phyloP scores from a whole-genome alignment of 2,797 vertebrate genomes.

The Enteromius mattozi region DNA sequence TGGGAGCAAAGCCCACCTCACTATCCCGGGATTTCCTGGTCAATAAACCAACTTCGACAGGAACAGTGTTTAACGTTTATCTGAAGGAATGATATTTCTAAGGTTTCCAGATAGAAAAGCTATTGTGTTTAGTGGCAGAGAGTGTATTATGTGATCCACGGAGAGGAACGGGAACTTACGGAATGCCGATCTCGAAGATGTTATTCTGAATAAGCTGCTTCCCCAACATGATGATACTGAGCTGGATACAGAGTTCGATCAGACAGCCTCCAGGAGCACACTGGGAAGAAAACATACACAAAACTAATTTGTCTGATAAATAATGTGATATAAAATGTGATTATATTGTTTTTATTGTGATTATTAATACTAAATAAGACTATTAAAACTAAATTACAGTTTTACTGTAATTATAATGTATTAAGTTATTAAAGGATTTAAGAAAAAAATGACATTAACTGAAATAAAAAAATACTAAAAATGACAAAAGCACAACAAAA shows the following conservation, averaged over 20 bases:
- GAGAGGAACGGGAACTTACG: constrained; percentile 80
- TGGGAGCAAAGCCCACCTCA: background rate
- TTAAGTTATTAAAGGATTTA: background rate
- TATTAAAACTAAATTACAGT: background rate
- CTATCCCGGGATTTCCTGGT: constrained; percentile 22
- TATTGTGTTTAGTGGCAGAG: background rate
- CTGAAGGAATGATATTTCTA: background rate
- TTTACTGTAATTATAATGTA: background rate
- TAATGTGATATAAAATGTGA: background rate
- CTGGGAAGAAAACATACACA: constrained; percentile 67
- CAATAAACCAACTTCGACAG: background rate
- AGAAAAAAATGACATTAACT: background rate
- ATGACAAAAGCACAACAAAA: background rate
- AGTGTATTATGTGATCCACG: background rate
- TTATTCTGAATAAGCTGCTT: constrained; percentile 99
- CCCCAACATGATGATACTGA: constrained; percentile 99
- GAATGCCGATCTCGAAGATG: constrained; percentile 96
- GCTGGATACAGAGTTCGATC: constrained; percentile 95
- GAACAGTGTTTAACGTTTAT: background rate
- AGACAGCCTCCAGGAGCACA: constrained; percentile 97
- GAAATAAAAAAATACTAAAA: background rate
- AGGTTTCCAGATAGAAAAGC: constrained; percentile 16
- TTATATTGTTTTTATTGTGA: background rate
- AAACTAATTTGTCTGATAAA: background rate
- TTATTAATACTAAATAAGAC: background rate